Evolutionary conservation across 2,797 vertebrate species (phyloP).

Genomic region (Centroberyx gerrardi): DNA sequence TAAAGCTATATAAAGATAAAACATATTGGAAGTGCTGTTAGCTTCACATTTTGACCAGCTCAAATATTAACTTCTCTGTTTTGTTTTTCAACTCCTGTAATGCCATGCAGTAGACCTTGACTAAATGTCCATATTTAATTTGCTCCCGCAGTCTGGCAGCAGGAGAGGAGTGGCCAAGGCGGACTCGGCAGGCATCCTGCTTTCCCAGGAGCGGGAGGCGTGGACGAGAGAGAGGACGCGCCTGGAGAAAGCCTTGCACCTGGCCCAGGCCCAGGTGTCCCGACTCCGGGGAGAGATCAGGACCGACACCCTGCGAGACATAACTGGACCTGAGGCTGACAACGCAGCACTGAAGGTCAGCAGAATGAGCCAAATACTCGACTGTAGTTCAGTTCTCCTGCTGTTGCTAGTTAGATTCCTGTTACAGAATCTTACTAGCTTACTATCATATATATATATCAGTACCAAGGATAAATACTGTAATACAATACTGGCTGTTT

Average conservation of each 20-base stretch:
- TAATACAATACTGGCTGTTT: no score
- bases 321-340: conserved; percentile 88
- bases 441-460: no score
- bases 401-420: neutral
- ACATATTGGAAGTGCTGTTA: neutral
- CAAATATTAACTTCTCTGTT: neutral
- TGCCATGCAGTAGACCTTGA: neutral
- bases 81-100: neutral
- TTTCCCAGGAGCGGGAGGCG: conserved; percentile 90
- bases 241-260: conserved; percentile 90
- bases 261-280: conserved; percentile 88
- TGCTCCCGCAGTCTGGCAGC: conserved; percentile 64
- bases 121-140: neutral
- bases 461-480: no score
- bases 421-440: no score
- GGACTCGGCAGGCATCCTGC: conserved; percentile 78
- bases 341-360: conserved; percentile 91
- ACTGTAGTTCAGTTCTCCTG: neutral
- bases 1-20: neutral
- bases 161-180: conserved; percentile 68
- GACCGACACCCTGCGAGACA: conserved; percentile 86
- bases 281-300: conserved; percentile 90
- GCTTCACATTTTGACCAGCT: neutral
- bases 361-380: neutral
- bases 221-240: conserved; percentile 89